phyloP scores from a whole-genome alignment of 2,113 vertebrate genomes.

The Amblyopsis rosae region DNA sequence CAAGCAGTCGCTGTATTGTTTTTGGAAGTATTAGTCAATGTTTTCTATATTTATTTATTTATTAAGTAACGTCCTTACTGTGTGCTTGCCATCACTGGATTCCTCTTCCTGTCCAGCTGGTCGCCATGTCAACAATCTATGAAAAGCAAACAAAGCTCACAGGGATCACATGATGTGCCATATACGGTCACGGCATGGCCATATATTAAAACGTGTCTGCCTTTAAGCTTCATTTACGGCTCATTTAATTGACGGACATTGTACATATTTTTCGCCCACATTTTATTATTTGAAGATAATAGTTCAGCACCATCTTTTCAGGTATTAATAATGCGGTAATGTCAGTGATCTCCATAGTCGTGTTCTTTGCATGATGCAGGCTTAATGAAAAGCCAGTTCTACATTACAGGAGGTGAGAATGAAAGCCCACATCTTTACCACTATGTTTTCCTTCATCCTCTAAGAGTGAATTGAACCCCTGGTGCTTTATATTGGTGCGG shows the following conservation, averaged over 20 bases:
- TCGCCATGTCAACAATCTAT: conserved; percentile 92
- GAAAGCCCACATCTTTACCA: not conserved
- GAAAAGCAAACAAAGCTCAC: conserved; percentile 38
- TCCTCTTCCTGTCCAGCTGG: conserved; percentile 92
- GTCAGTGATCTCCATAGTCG: no score
- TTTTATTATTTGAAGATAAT: no score
- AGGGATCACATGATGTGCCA: not conserved
- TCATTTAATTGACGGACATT: no score
- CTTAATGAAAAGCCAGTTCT: no score
- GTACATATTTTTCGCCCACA: no score
- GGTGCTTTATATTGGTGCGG: not conserved
- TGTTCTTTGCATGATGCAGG: no score
- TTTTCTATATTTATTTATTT: conserved; percentile 4
- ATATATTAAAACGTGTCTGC: no score
- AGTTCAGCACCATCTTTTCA: no score
- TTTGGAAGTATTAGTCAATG: not conserved
- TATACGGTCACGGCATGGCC: not conserved
- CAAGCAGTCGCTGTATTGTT: not conserved
- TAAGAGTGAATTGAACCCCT: not conserved
- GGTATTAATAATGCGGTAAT: no score
- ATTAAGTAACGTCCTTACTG: conserved; percentile 75
- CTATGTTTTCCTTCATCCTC: not conserved
- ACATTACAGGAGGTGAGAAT: no score
- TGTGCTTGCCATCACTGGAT: conserved; percentile 82
- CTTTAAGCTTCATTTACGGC: no score